phyloP scores from a whole-genome alignment of 2,113 vertebrate genomes.

The Labeo rohita region DNA sequence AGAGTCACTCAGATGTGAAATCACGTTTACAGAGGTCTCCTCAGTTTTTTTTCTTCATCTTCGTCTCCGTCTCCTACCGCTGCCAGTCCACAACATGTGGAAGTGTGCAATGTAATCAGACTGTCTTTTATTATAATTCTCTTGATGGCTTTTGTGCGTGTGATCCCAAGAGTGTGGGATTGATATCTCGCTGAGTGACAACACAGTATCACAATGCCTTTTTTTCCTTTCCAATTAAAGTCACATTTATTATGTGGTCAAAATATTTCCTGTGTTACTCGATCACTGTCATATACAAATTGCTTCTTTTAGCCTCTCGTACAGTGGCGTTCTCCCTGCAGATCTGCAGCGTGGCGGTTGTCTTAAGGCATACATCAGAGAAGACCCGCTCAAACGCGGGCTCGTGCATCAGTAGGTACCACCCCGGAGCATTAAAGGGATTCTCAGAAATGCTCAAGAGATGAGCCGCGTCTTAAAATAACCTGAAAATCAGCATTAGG shows the following conservation, averaged over 20 bases:
- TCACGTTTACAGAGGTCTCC: slow-evolving; percentile 56
- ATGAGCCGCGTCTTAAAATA: slow-evolving; percentile 34
- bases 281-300: slow-evolving; percentile 42
- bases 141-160: slow-evolving; percentile 36
- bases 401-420: background rate
- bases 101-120: slow-evolving; percentile 28
- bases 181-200: slow-evolving; percentile 35
- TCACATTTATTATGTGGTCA: slow-evolving; percentile 42
- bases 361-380: background rate
- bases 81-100: slow-evolving; percentile 19
- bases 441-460: slow-evolving; percentile 37
- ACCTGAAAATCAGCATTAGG: slow-evolving; percentile 29
- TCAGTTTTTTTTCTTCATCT: slow-evolving; percentile 8
- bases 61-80: slow-evolving; percentile 5
- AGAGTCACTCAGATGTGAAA: slow-evolving; percentile 68
- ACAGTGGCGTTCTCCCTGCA: background rate
- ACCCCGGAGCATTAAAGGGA: slow-evolving; percentile 23
- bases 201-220: slow-evolving; percentile 41
- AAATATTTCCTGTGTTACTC: slow-evolving; percentile 40
- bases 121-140: slow-evolving; percentile 39
- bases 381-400: background rate
- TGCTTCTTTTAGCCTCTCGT: slow-evolving; percentile 33
- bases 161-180: slow-evolving; percentile 31
- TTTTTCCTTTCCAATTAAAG: slow-evolving; percentile 41
- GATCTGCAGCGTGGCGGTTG: background rate